phyloP scores from a whole-genome alignment of 2,888 invertebrate species.

The Stenodema calcarata region DNA sequence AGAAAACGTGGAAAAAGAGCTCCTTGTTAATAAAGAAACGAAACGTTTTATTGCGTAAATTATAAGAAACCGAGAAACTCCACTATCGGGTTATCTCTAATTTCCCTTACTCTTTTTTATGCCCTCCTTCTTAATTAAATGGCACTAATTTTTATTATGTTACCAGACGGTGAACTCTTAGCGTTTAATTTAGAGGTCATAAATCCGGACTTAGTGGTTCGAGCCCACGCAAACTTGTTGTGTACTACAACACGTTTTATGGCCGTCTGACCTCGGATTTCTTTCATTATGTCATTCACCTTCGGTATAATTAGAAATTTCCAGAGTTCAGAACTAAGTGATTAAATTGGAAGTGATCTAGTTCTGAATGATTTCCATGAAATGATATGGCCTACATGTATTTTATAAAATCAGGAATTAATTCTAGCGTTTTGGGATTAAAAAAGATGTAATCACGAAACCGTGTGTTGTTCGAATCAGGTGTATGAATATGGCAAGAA shows the following conservation, averaged over 20 bases:
- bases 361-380: background rate
- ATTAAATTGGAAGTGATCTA: background rate
- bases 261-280: constrained; percentile 8
- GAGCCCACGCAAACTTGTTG: constrained; percentile 35
- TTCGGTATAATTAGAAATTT: background rate
- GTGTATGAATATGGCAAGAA: no score
- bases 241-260: constrained; percentile 38
- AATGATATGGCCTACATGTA: no score
- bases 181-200: constrained; percentile 40
- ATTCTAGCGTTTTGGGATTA: no score
- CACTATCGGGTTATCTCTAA: constrained; percentile 1
- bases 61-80: constrained; percentile 19
- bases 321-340: background rate
- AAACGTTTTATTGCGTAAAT: constrained; percentile 21
- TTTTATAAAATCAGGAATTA: no score
- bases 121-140: constrained; percentile 25
- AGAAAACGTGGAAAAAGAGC: background rate
- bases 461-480: no score
- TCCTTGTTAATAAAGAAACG: constrained; percentile 5
- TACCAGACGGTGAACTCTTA: constrained; percentile 12
- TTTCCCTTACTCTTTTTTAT: background rate
- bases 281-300: constrained; percentile 38
- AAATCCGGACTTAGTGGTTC: constrained; percentile 29
- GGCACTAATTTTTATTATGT: constrained; percentile 36
- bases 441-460: no score